Evolutionary conservation across 2,888 invertebrate genomes (phyloP), one percentile per base, ranked within the genome.

Genomic region (Chouioia cunea): DNA sequence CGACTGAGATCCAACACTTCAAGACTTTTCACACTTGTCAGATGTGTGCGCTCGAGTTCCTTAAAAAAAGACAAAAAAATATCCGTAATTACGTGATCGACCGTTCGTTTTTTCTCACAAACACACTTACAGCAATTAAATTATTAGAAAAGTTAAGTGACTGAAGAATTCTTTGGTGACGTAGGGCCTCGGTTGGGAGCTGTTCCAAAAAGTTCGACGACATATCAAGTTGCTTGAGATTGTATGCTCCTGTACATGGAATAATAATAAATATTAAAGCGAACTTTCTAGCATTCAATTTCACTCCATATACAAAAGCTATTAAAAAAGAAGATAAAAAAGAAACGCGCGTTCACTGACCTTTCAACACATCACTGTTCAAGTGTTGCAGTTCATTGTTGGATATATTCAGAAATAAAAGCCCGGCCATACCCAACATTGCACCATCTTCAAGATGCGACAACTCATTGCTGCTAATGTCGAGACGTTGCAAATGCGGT

Each of bases 181-280:
- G 91, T 54, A 96, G 83, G 0, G 95, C 93, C 12, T 93, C 91
- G 0, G 91, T 90, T 3, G 96, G 96, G 81, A 95, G 93, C 82
- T 93, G 93, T 1, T 89, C 88, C 66, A 97, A 91, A 82, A 94
- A 95, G 87, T 97, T 97, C 80, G 93, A 92, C 0, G 95, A 94
- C 27, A 97, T 87, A 83, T 96, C 95, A 75, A 97, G 87, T 77
- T 91, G 91, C 78, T 93, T 90, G 73, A 97, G 87, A 78, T 92
- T 91, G 69, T 90, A 90, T 4, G 93, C 90, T 65, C 94, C 91
- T 88, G 77, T 27, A 6, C 27, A 27, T 4, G 4, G 27, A 27
- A 4, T 6, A 36, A 36, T 36, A 2, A 36, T 36, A 12, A 36
- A 36, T 36, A 12, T 36, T 36, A 2, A 36, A 36, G 12, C 10